Evolutionary conservation across 2,113 vertebrate species (phyloP).

Genomic region (Silurus asotus): DNA sequence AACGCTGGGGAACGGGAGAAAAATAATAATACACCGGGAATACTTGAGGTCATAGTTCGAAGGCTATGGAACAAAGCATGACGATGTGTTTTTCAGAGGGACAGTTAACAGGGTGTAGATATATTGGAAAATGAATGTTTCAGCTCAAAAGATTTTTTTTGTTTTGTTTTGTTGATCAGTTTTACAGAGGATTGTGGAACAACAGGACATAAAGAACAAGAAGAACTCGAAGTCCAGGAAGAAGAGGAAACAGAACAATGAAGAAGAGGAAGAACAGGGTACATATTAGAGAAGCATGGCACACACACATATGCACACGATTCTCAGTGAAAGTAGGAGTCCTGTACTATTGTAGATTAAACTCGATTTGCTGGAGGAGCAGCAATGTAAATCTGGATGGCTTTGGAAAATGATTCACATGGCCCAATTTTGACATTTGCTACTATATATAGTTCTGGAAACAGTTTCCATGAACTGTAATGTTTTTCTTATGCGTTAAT

Average conservation of each 20-base stretch:
- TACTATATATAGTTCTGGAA: neutral
- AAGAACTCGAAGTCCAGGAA: slow-evolving; percentile 81
- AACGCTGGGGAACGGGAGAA: slow-evolving; percentile 35
- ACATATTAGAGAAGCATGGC: slow-evolving; percentile 38
- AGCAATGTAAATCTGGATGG: neutral
- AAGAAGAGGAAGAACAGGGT: slow-evolving; percentile 73
- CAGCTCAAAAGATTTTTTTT: neutral
- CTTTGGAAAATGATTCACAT: neutral
- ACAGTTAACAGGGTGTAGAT: slow-evolving; percentile 1
- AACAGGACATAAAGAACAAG: slow-evolving; percentile 78
- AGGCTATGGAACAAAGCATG: slow-evolving; percentile 44
- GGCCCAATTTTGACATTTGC: neutral
- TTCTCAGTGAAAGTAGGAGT: neutral
- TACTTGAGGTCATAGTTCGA: slow-evolving; percentile 36
- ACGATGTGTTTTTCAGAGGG: slow-evolving; percentile 28
- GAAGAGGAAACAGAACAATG: slow-evolving; percentile 80
- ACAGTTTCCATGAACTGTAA: neutral
- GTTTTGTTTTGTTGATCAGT: slow-evolving; percentile 65
- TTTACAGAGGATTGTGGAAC: slow-evolving; percentile 74
- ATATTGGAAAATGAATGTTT: slow-evolving; percentile 13
- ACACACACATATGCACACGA: neutral
- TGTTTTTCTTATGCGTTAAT: neutral
- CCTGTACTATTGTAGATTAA: neutral
- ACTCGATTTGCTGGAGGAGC: neutral
- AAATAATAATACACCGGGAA: slow-evolving; percentile 38